Conservation (phyloP, 2,113 vertebrate genomes). For the Lipotes vexillifer region DNA sequence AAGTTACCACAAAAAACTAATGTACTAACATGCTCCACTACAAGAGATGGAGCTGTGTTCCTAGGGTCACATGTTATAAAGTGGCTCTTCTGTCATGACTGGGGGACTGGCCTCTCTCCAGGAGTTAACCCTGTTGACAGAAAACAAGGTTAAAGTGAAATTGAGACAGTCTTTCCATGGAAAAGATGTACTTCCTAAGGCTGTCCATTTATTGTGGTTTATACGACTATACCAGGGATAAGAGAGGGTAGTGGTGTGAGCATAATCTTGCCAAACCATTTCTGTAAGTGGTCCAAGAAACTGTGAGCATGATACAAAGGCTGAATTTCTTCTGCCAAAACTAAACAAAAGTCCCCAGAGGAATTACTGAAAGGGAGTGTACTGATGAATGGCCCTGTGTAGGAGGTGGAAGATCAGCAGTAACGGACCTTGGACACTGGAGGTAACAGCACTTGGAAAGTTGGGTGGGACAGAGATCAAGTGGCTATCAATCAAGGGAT, state of each 20-base stretch:
- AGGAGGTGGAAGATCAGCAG: rapidly evolving
- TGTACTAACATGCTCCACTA: not conserved
- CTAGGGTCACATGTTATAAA: not conserved
- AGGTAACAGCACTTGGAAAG: not conserved
- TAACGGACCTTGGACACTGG: not conserved
- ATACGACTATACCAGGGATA: rapidly evolving
- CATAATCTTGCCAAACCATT: not conserved
- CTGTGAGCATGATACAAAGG: not conserved
- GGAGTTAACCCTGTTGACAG: not conserved
- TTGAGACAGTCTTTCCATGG: not conserved
- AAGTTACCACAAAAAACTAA: not conserved
- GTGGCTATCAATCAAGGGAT: not conserved
- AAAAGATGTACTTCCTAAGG: not conserved
- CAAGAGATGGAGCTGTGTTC: not conserved
- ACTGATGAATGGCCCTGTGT: not conserved
- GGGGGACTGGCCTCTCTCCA: not conserved
- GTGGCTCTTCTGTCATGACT: not conserved
- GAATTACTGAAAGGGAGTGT: not conserved
- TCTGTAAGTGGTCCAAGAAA: not conserved
- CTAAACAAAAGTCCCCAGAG: no score
- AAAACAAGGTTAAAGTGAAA: not conserved
- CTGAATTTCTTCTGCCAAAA: not conserved
- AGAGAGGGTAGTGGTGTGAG: not conserved
- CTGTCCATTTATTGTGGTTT: no score
- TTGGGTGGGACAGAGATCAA: no score